Percentiles rank a stretch among this genome's conserved stretches.
Evolutionary conservation across 2,797 vertebrate species (phyloP).

Genomic region (Sylvilagus floridanus): DNA sequence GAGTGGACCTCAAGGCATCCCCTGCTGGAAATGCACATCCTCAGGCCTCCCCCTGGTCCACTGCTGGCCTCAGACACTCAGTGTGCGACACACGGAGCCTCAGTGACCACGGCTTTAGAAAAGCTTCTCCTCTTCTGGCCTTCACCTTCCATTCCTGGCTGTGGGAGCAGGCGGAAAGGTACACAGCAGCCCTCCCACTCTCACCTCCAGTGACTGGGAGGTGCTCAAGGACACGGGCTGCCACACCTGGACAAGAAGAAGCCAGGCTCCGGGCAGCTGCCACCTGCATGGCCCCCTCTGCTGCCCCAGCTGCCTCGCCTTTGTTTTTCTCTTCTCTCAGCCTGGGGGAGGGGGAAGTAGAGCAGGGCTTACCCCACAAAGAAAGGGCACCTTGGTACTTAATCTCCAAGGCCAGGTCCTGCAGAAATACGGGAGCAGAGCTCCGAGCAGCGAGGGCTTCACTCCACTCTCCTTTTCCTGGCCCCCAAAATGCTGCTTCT

Average conservation of each 20-base stretch:
- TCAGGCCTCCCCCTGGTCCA: background rate
- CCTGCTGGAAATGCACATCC: background rate
- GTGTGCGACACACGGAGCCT: too few species aligned
- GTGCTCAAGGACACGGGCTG: background rate
- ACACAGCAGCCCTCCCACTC: background rate
- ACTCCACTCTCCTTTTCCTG: background rate
- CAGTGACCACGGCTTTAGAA: background rate
- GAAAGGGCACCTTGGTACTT: background rate
- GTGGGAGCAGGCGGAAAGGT: rapidly evolving
- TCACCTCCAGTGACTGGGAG: background rate
- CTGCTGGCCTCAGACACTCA: background rate
- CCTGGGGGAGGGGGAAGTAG: background rate
- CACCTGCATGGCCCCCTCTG: background rate
- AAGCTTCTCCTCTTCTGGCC: background rate
- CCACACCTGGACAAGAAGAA: background rate
- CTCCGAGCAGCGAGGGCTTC: background rate
- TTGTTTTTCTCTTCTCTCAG: slow-evolving; percentile 2
- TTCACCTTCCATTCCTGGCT: background rate
- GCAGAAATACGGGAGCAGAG: background rate
- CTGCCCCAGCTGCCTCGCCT: background rate
- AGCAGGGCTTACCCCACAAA: background rate
- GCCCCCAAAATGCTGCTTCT: background rate
- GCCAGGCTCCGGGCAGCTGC: background rate
- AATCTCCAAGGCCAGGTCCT: background rate
- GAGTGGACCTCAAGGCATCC: background rate